Conservation (phyloP, 2,113 vertebrate genomes). For the Nanorana parkeri region DNA sequence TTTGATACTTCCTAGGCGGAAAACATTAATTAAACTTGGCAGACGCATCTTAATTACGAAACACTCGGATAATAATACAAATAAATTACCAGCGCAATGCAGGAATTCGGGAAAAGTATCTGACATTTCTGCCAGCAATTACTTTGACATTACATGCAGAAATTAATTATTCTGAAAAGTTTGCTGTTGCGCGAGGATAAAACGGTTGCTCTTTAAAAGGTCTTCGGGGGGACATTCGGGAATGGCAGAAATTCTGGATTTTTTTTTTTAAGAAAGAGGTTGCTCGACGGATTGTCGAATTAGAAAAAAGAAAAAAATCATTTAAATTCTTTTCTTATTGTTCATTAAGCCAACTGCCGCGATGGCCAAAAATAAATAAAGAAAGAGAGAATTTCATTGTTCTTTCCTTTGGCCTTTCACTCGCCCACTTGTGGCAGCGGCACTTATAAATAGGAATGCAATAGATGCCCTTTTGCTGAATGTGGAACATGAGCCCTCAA, state of each 20-base stretch:
- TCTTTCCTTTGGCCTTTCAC: no score
- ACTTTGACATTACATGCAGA: conserved; percentile 22
- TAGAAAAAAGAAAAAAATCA: conserved; percentile 2
- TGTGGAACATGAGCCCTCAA: no score
- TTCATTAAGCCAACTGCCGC: no score
- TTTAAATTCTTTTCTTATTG: background rate
- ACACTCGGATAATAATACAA: background rate
- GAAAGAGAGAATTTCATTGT: no score
- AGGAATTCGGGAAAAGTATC: background rate
- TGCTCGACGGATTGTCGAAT: background rate
- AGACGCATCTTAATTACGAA: background rate
- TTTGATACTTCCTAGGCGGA: background rate
- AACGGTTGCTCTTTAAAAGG: conserved; percentile 37
- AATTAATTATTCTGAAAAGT: conserved; percentile 34
- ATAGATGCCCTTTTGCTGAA: no score
- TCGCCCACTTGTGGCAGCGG: no score
- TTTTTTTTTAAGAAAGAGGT: no score
- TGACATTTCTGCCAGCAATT: conserved; percentile 24
- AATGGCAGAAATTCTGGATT: background rate
- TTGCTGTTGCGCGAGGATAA: conserved; percentile 21
- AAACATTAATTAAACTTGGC: background rate
- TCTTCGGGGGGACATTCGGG: conserved; percentile 4
- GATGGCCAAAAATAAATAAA: no score
- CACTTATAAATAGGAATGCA: no score
- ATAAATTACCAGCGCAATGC: conserved; percentile 5